Evolutionary conservation across 1,140 invertebrate genomes (phyloP).

Genomic region (Cherax quadricarinatus): DNA sequence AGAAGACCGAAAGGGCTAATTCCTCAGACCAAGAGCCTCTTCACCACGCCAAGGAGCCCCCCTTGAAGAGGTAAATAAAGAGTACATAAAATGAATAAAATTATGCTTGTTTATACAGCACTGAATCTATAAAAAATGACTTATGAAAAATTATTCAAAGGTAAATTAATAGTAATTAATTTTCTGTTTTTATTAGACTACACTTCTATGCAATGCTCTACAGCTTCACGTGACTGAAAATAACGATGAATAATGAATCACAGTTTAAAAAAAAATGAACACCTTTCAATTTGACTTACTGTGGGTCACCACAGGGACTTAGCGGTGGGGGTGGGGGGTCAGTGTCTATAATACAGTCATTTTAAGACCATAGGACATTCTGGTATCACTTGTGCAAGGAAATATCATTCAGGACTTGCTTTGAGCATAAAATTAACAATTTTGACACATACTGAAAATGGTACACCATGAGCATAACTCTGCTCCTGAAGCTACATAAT

Average conservation of each 20-base stretch:
- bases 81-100: no score
- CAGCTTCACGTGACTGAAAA: slow-evolving; percentile 67
- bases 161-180: slow-evolving; percentile 27
- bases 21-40: no score
- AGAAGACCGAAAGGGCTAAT: no score
- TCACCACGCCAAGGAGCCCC: no score
- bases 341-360: not conserved
- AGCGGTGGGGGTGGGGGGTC: not conserved
- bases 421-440: slow-evolving; percentile 24
- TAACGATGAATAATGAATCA: slow-evolving; percentile 60
- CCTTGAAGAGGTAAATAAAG: no score
- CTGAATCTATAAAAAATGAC: no score
- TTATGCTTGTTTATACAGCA: no score
- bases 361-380: slow-evolving; percentile 20
- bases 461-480: no score
- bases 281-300: slow-evolving; percentile 1
- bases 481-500: no score
- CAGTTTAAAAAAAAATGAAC: slow-evolving; percentile 58
- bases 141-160: not conserved
- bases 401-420: not conserved
- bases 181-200: slow-evolving; percentile 68
- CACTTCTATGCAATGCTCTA: slow-evolving; percentile 68
- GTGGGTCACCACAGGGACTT: not conserved
- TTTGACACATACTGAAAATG: not conserved
- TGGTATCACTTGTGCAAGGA: slow-evolving; percentile 33